Base-by-base conservation (phyloP, 2,888 invertebrate genomes). In the Phengaris alcon region DNA sequence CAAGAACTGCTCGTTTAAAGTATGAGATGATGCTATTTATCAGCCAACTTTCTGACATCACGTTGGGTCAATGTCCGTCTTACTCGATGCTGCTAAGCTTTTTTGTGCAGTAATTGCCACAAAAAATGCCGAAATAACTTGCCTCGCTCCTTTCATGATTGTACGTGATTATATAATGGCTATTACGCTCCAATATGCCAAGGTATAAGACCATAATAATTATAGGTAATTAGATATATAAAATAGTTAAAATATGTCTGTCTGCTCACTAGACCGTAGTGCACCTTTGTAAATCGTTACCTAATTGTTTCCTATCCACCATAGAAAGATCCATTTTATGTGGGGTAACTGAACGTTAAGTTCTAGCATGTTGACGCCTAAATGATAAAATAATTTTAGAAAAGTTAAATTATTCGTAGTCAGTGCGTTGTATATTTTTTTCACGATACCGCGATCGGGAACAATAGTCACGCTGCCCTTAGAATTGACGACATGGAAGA, bases 91-190 rank as follows among this genome's bases (percentile, higher is more conserved):
- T 70, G 12, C 22, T 51, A 8, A 54, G 35, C 35, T 54, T 35
- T 72, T 52, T 52, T 72, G 54, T 72, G 54, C 52, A 52, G 72
- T 54, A 54, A 72, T 72, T 54, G 35, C 52, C 35, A 54, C 52
- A 72, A 72, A 70, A 72, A 72, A 72, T 54, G 35, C 54, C 54
- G 3, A 72, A 72, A 72, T 54, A 72, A 72, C 52, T 13, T 22
- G 54, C 72, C 72, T 35, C 22, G 52, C 52, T 54, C 15, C 52
- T 51, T 72, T 13, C 48, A 48, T n/a, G 48, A n/a, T 46, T 69
- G n/a, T 48, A 13, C 68, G 46, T 68, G 69, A 48, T 69, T 15
- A 69, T 69, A 69, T 69, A 46, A 48, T 69, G 15, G 46, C 48
- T n/a, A 10, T 69, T 12, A 64, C 64, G 44, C 44, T 44, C 12